These are phyloP conservation scores for Lithophane leautieri DNA, from an alignment of 2,888 invertebrate species.

Conservation along the genomic window DNA sequence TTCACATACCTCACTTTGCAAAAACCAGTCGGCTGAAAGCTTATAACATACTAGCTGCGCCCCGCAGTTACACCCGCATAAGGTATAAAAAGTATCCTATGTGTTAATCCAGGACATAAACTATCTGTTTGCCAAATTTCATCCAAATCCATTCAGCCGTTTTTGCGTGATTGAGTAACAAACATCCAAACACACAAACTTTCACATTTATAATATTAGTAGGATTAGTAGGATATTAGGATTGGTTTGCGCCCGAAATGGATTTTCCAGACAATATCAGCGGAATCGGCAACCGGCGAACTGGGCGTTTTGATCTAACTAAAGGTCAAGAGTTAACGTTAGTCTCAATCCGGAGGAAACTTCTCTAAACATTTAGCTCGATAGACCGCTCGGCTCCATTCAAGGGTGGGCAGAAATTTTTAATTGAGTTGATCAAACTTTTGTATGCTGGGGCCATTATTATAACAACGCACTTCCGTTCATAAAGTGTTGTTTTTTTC, in stretches of 20 bases:
- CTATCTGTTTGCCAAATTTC: no score
- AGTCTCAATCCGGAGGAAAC: slow-evolving; percentile 37
- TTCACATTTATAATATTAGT: no score
- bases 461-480: slow-evolving; percentile 22
- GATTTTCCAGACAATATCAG: slow-evolving; percentile 40
- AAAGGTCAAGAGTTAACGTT: slow-evolving; percentile 53
- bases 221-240: no score
- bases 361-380: slow-evolving; percentile 52
- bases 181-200: no score
- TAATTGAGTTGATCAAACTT: slow-evolving; percentile 51
- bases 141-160: no score
- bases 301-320: slow-evolving; percentile 42
- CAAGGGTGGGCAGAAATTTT: slow-evolving; percentile 41
- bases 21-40: slow-evolving; percentile 29
- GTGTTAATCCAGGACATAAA: no score
- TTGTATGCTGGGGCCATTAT: slow-evolving; percentile 21
- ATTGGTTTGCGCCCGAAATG: slow-evolving; percentile 35
- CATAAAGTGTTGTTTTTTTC: slow-evolving; percentile 19
- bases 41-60: slow-evolving; percentile 38
- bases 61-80: no score
- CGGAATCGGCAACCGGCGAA: slow-evolving; percentile 31
- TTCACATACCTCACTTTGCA: background rate
- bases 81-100: no score
- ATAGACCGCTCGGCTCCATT: slow-evolving; percentile 35
- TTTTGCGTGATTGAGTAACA: no score